phyloP scores from a whole-genome alignment of 1,140 invertebrate genomes.

The Nasonia giraulti region DNA sequence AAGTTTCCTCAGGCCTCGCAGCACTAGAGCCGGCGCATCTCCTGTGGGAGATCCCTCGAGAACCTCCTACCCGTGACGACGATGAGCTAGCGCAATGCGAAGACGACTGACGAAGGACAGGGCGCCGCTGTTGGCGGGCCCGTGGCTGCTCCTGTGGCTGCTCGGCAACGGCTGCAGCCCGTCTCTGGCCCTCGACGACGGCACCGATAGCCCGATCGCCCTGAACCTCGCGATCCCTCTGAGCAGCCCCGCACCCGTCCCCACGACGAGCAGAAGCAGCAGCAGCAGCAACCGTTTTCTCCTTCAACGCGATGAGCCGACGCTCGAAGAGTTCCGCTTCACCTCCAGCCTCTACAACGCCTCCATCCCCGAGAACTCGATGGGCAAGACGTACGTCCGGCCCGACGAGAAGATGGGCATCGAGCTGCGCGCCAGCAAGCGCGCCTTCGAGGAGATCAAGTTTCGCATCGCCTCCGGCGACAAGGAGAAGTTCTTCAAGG shows the following conservation, averaged over 20 bases:
- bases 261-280: constrained; percentile 19
- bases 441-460: constrained; percentile 80
- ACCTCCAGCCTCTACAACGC: constrained; percentile 88
- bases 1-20: neutral
- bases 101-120: constrained; percentile 65
- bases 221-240: neutral
- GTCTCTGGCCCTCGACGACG: constrained; percentile 27
- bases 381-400: constrained; percentile 87
- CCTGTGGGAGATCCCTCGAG: neutral
- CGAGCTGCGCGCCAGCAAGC: constrained; percentile 69
- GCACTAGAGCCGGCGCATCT: neutral
- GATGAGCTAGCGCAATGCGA: constrained; percentile 73
- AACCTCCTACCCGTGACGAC: constrained; percentile 43
- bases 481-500: constrained; percentile 93
- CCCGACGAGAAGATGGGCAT: constrained; percentile 83
- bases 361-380: constrained; percentile 92
- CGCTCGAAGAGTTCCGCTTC: constrained; percentile 78
- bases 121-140: constrained; percentile 65
- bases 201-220: constrained; percentile 16
- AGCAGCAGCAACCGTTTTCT: constrained; percentile 45
- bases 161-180: constrained; percentile 61
- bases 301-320: constrained; percentile 46
- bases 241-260: constrained; percentile 58
- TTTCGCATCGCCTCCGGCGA: constrained; percentile 91
- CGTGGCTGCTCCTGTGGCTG: constrained; percentile 71